These are phyloP conservation scores for Euwallacea similis DNA, from an alignment of 1,140 invertebrate genomes.

Conservation along the genomic window DNA sequence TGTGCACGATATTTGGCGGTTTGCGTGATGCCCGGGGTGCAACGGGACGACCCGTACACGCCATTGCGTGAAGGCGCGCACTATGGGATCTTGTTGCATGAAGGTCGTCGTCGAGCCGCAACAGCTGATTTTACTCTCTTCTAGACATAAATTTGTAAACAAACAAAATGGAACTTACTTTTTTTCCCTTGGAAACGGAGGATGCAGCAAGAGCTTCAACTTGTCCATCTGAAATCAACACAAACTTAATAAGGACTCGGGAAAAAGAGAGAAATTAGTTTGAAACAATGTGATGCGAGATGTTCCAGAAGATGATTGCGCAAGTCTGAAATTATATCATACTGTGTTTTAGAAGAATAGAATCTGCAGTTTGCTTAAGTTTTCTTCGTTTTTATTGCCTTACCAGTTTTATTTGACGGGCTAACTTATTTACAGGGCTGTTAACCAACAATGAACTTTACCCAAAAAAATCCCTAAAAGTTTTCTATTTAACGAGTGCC, in stretches of 20 bases:
- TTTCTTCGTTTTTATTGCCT: too few species aligned
- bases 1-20: conserved; percentile 30
- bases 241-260: too few species aligned
- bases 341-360: too few species aligned
- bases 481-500: neutral
- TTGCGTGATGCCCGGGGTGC: conserved; percentile 34
- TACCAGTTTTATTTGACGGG: too few species aligned
- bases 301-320: too few species aligned
- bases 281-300: too few species aligned
- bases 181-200: too few species aligned
- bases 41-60: conserved; percentile 31
- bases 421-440: neutral
- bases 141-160: conserved; percentile 22
- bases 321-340: too few species aligned
- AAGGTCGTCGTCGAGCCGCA: conserved; percentile 25
- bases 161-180: neutral
- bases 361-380: too few species aligned
- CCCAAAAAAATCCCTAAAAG: neutral
- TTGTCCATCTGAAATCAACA: too few species aligned
- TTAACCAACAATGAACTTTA: neutral
- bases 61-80: conserved; percentile 36
- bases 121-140: conserved; percentile 37
- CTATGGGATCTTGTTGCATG: conserved; percentile 34
- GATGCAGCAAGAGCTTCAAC: too few species aligned
- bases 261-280: too few species aligned